Evolutionary conservation across 2,797 vertebrate species (phyloP), one percentile per base, ranked within the genome.

Genomic region (Schizopygopsis pylzovi): DNA sequence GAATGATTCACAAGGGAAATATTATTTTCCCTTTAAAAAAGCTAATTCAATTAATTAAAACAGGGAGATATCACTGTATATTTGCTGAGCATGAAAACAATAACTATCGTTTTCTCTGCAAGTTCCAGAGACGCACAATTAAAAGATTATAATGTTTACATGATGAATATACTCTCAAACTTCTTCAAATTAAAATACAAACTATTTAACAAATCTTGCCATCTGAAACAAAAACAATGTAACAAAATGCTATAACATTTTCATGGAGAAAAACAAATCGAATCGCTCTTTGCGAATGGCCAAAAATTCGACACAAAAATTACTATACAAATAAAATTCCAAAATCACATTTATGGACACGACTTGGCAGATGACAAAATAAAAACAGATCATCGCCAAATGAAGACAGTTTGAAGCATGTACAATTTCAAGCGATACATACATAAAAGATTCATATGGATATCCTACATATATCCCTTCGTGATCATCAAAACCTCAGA

Each of bases 381-480:
- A 56, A 94, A 94, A 92, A 93, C 94, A 94, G 63, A 37, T 94
- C 91, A 94, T 95, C 90, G 90, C 89, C 94, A 96, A 94, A 81
- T 94, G 95, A 95, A 95, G 79, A 89, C 88, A 45, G 89, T 93
- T 90, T 90, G 91, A 95, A 90, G 94, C 94, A 96, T 96, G 95
- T 96, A 96, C 96, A 97, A 96, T 96, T 96, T 94, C 91, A 94
- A 94, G 94, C 95, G 95, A 96, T 96, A 96, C 96, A 96, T 96
- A 96, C 96, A 96, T 96, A 97, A 95, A 96, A 96, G 96, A 96
- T 96, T 96, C 96, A 96, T 95, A 96, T 94, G 96, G 95, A 95
- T 96, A 96, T 96, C 95, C 96, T 96, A 96, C 96, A 97, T 94
- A 96, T 84, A 95, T 95, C 93, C 94, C 92, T 94, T 88, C 37